phyloP scores from a whole-genome alignment of 2,888 invertebrate species.

The Spatulosminthurus flaviceps region DNA sequence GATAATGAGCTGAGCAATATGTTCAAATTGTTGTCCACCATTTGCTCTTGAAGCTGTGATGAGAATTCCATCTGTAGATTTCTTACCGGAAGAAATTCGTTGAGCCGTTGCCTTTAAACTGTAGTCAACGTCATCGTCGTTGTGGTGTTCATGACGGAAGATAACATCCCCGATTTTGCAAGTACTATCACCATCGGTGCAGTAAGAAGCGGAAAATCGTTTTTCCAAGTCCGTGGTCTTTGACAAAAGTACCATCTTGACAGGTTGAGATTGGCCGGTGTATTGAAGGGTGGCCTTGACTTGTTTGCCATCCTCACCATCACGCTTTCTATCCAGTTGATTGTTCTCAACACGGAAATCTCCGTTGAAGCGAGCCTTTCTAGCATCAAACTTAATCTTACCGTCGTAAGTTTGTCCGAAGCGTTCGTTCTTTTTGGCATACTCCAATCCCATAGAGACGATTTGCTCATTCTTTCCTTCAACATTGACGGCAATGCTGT shows the following conservation, averaged over 20 bases:
- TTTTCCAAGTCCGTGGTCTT: constrained; percentile 61
- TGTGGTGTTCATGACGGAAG: constrained; percentile 27
- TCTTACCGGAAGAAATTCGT: not conserved
- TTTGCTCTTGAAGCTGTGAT: constrained; percentile 32
- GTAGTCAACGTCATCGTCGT: constrained; percentile 31
- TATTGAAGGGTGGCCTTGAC: constrained; percentile 52
- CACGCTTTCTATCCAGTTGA: constrained; percentile 50
- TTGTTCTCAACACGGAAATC: constrained; percentile 59
- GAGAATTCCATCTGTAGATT: constrained; percentile 20
- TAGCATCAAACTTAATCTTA: constrained; percentile 49
- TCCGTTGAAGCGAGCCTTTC: constrained; percentile 51
- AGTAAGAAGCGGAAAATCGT: constrained; percentile 52
- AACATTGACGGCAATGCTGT: constrained; percentile 51
- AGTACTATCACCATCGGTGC: constrained; percentile 51
- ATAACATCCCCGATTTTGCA: constrained; percentile 51
- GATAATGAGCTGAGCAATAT: constrained; percentile 55
- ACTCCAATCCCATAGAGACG: constrained; percentile 50
- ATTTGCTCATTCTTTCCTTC: constrained; percentile 55
- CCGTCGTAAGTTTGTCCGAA: constrained; percentile 53
- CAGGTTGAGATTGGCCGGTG: constrained; percentile 42
- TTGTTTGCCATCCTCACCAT: constrained; percentile 60
- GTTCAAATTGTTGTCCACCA: constrained; percentile 50
- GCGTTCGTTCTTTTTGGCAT: constrained; percentile 54
- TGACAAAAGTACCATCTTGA: constrained; percentile 54
- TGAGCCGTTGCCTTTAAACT: constrained; percentile 23